Conservation (phyloP, 2,888 invertebrate genomes). For the Drosophila conformis region DNA sequence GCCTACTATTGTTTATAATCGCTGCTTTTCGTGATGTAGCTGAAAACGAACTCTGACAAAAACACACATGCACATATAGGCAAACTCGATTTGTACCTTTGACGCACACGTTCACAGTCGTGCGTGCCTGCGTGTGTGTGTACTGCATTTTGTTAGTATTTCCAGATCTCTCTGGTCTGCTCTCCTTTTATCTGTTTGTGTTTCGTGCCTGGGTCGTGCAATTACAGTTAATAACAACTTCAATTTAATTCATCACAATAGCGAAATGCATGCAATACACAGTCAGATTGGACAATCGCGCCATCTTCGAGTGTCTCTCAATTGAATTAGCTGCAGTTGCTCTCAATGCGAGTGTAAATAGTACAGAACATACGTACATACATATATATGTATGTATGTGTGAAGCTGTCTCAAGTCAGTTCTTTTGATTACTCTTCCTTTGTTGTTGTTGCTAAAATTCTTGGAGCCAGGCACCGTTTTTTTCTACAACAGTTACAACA, state of each 20-base stretch:
- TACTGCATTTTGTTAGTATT: conserved; percentile 40
- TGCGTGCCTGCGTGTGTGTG: conserved; percentile 13
- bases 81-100: conserved; percentile 36
- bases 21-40: conserved; percentile 33
- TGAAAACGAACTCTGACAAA: conserved; percentile 6
- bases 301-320: conserved; percentile 49
- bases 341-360: conserved; percentile 21
- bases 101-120: conserved; percentile 18
- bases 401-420: conserved; percentile 54
- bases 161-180: conserved; percentile 30
- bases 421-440: conserved; percentile 52
- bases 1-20: conserved; percentile 69
- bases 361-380: conserved; percentile 12
- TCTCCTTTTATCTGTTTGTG: conserved; percentile 11
- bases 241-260: conserved; percentile 66
- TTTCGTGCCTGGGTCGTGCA: conserved; percentile 40
- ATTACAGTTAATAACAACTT: conserved; percentile 76
- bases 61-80: conserved; percentile 34
- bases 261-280: conserved; percentile 48
- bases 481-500: conserved; percentile 46
- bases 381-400: conserved; percentile 10
- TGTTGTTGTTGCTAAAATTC: conserved; percentile 37
- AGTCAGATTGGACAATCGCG: conserved; percentile 44
- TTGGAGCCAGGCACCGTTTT: conserved; percentile 72
- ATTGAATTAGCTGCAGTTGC: conserved; percentile 71